These are phyloP conservation scores for Heliconius hermathena DNA, from an alignment of 1,140 invertebrate species.

Conservation along the genomic window DNA sequence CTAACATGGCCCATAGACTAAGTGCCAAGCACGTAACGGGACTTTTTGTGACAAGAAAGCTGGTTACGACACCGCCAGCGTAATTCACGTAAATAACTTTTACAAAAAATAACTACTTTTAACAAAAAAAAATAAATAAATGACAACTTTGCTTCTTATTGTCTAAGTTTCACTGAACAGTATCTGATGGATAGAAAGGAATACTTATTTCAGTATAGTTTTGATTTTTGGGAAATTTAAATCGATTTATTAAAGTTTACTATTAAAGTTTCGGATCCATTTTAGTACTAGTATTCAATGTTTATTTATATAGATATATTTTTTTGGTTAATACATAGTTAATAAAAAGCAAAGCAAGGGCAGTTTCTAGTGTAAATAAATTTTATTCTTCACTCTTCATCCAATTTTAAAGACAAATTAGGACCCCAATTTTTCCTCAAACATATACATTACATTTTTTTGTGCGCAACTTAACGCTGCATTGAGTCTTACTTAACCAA, in stretches of 20 bases:
- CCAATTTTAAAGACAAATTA: no score
- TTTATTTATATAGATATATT: no score
- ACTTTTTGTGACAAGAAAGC: constrained; percentile 25
- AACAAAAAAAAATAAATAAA: background rate
- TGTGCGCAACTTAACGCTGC: background rate
- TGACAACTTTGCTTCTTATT: constrained; percentile 3
- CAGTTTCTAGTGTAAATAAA: no score
- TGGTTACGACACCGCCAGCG: constrained; percentile 17
- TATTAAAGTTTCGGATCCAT: no score
- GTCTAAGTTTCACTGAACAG: background rate
- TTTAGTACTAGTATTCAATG: no score
- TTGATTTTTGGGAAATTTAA: background rate
- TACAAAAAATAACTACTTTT: constrained; percentile 15
- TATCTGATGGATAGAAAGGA: background rate
- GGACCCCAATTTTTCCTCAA: no score
- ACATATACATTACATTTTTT: background rate
- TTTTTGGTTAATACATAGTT: background rate
- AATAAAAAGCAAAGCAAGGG: background rate
- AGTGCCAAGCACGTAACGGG: constrained; percentile 2
- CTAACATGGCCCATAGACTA: background rate
- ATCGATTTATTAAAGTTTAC: background rate
- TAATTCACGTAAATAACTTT: constrained; percentile 30
- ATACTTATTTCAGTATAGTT: background rate
- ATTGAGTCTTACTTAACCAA: background rate
- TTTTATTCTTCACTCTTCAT: no score